These are phyloP conservation scores for Polymixis lichenea DNA, from an alignment of 2,888 invertebrate genomes.

Conservation along the genomic window DNA sequence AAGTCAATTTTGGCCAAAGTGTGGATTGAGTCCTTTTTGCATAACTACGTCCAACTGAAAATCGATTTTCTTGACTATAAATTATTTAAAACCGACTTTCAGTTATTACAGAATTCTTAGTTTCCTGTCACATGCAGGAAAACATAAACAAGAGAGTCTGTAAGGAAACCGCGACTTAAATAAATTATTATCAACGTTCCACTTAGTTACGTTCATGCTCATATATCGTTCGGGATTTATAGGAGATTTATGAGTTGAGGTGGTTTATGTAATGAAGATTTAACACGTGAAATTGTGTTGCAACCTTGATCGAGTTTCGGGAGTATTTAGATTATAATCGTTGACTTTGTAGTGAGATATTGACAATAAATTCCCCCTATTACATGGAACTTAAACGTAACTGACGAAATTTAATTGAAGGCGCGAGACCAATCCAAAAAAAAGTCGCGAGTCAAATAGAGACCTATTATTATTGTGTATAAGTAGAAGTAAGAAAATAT, in stretches of 20 bases:
- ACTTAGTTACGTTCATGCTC: not conserved
- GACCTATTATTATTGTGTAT: no score
- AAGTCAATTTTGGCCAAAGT: no score
- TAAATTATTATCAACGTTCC: not conserved
- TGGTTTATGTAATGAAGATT: not conserved
- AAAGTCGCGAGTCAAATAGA: no score
- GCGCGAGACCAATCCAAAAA: no score
- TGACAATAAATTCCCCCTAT: no score
- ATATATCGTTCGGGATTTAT: not conserved
- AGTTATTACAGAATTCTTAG: not conserved
- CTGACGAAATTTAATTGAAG: no score
- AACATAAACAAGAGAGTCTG: not conserved
- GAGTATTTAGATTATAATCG: not conserved
- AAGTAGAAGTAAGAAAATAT: no score
- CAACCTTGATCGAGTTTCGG: not conserved
- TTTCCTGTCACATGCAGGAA: not conserved
- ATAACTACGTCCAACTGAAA: no score
- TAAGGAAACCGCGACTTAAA: not conserved
- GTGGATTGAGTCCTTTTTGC: no score
- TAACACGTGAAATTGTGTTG: not conserved
- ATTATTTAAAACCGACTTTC: not conserved
- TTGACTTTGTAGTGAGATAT: not conserved
- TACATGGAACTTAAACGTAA: no score
- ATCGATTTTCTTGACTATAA: not conserved
- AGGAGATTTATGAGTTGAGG: not conserved